phyloP scores from a whole-genome alignment of 2,113 vertebrate species.

The Gracilinanus agilis region DNA sequence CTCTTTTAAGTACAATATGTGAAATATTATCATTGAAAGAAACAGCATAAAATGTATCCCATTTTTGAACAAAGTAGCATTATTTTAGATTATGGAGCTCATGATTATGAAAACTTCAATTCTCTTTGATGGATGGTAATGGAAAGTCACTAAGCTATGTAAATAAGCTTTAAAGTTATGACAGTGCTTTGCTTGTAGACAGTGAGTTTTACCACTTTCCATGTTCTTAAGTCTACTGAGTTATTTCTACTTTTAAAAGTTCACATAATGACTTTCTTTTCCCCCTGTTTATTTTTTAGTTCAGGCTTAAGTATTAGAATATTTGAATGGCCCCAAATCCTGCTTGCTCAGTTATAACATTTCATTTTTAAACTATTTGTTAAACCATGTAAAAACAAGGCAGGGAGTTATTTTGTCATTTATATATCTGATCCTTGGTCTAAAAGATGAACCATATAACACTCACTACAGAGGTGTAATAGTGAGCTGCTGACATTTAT shows the following conservation, averaged over 20 bases:
- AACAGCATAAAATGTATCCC: neutral
- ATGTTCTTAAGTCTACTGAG: constrained; percentile 35
- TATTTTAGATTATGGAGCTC: constrained; percentile 69
- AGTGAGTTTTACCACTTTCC: constrained; percentile 35
- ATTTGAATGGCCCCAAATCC: neutral
- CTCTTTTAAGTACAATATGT: neutral
- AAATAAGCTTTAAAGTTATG: constrained; percentile 65
- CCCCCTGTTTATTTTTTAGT: constrained; percentile 25
- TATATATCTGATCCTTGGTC: neutral
- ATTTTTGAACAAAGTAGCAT: neutral
- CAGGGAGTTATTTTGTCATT: constrained; percentile 1
- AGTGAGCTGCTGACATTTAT: constrained; percentile 3
- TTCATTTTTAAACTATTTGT: constrained; percentile 33
- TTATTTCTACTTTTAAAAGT: constrained; percentile 44
- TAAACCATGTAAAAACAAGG: constrained; percentile 1
- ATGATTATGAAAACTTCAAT: constrained; percentile 61
- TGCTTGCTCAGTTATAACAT: neutral
- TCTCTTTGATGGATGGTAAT: constrained; percentile 59
- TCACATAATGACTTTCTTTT: neutral
- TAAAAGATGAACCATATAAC: neutral
- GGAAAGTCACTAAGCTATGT: constrained; percentile 58
- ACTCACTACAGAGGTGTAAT: neutral
- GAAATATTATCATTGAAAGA: constrained; percentile 50
- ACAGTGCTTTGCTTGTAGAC: neutral
- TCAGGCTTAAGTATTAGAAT: neutral